Evolutionary conservation across 2,113 vertebrate species (phyloP), one percentile per base, ranked within the genome.

Genomic region (Calidris pugnax): DNA sequence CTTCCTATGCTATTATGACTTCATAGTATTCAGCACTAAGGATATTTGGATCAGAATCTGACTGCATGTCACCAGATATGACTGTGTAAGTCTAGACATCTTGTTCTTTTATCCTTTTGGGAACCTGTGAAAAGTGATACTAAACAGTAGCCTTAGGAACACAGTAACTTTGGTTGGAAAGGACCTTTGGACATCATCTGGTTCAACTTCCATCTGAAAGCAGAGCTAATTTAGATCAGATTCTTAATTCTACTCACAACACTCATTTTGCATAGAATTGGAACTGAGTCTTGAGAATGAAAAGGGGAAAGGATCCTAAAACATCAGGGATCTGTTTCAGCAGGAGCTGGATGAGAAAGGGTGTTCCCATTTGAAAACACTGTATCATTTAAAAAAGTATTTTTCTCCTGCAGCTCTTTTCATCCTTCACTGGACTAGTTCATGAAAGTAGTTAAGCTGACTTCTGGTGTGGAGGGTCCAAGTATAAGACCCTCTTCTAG

Each of bases 381-480:
- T 11, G 30, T 10, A 14, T 48, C 23, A 27, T 79, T 57, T 66
- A 7, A 56, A 56, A 86, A 51, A 0, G 0, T 12, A 7, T 26
- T 74, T 94, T 93, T 69, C 9, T 86, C 6, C 15, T 80, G 19
- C 10, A 56, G 2, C 2, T 83, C 9, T 17, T 90, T 85, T 9
- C 17, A 14, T 60, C 53, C 18, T 59, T 89, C n/a, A 37, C 22
- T 33, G 19, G 8, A 64, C 7, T 13, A 45, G 9, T 15, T 45
- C 9, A 23, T 67, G 12, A 75, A 88, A 76, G 8, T 14, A 67
- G 39, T 41, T 2, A 1, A 57, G 18, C 2, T 83, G 17, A 78
- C 4, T 85, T 95, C 21, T 45, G 7, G 30, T 71, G 33, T 45
- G 24, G 23, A 24, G 11, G 6, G 15, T 63, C 39, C n/a, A 64